Conservation (phyloP, 2,113 vertebrate genomes). For the Verasper variegatus region DNA sequence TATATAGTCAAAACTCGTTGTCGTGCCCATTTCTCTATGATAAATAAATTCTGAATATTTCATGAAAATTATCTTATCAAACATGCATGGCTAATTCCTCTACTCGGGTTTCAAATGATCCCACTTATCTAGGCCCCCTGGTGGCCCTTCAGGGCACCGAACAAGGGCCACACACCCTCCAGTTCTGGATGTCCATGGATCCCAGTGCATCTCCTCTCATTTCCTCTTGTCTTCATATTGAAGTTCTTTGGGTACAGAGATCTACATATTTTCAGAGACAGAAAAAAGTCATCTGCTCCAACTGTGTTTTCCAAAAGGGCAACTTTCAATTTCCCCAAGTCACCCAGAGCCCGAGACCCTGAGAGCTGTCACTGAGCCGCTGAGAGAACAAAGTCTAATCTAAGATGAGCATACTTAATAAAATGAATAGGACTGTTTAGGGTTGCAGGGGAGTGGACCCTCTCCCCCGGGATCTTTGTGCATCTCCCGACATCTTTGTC, state of each 20-base stretch:
- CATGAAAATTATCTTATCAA: not conserved
- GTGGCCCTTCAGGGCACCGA: not conserved
- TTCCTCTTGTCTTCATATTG: not conserved
- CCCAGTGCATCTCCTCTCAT: not conserved
- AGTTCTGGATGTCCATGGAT: not conserved
- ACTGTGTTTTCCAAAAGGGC: no score
- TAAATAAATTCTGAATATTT: not conserved
- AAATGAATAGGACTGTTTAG: no score
- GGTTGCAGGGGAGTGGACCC: no score
- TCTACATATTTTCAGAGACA: no score
- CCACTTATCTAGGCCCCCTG: not conserved
- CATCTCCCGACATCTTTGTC: no score
- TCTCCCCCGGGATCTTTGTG: no score
- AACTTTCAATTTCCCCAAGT: no score
- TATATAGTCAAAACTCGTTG: not conserved
- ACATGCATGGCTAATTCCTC: not conserved
- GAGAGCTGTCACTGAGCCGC: no score
- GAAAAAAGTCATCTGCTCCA: no score
- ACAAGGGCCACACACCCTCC: not conserved
- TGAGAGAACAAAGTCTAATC: no score
- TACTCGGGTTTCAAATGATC: not conserved
- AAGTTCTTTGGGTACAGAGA: not conserved
- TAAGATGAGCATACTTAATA: no score
- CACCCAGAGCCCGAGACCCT: no score
- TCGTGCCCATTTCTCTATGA: not conserved